Evolutionary conservation across 2,888 invertebrate genomes (phyloP).

Genomic region (Macrostomum cliftonense): DNA sequence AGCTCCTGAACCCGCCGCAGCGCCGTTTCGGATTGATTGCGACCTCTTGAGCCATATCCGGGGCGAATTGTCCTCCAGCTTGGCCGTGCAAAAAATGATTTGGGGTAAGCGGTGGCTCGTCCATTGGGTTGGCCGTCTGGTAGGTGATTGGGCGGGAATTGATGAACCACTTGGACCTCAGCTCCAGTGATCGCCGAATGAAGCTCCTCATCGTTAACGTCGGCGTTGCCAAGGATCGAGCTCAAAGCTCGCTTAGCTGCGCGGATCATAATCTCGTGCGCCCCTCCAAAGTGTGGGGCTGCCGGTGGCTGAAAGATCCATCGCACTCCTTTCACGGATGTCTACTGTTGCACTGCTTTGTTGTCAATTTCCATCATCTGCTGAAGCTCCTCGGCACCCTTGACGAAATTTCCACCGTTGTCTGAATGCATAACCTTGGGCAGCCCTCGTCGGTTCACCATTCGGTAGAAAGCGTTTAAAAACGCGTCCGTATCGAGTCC

Average conservation of each 20-base stretch:
- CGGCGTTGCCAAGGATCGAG: slow-evolving; percentile 4
- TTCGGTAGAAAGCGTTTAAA: slow-evolving; percentile 12
- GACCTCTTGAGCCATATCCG: no score
- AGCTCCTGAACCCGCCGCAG: no score
- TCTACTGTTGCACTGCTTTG: slow-evolving; percentile 4
- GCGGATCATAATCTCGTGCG: slow-evolving; percentile 14
- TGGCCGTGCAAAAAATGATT: no score
- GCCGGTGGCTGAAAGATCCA: slow-evolving; percentile 15
- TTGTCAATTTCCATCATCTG: no score
- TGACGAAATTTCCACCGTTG: no score
- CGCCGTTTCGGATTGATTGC: no score
- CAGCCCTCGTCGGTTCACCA: slow-evolving; percentile 11
- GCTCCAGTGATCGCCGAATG: no score
- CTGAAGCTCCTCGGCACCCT: slow-evolving; percentile 7
- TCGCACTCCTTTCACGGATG: slow-evolving; percentile 9
- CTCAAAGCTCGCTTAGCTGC: slow-evolving; percentile 14
- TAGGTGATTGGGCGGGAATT: no score
- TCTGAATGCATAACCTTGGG: slow-evolving; percentile 10
- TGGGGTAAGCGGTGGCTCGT: no score
- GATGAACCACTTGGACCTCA: no score
- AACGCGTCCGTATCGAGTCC: slow-evolving; percentile 13
- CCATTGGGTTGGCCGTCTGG: no score
- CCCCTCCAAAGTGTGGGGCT: slow-evolving; percentile 15
- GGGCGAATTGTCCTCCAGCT: no score
- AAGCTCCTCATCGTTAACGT: not conserved